Evolutionary conservation across 2,888 invertebrate species (phyloP).

Genomic region (Drosophila suboccidentalis): DNA sequence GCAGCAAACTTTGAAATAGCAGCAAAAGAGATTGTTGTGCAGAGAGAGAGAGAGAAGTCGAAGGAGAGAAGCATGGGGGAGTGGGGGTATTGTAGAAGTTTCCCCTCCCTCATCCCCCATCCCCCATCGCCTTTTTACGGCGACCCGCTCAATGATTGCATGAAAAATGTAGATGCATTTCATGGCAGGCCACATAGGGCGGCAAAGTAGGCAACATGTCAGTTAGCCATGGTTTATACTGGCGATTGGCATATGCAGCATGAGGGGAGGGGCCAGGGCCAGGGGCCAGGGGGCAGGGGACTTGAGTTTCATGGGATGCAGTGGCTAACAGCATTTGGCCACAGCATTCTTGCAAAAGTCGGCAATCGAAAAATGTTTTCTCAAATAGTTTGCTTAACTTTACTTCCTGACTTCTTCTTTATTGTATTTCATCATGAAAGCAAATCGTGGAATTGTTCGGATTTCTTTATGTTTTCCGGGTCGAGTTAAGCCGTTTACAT

Average conservation of each 20-base stretch:
- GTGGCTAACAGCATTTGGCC: conserved; percentile 3
- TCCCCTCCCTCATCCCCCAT: neutral
- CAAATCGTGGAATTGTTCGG: neutral
- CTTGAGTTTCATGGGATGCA: neutral
- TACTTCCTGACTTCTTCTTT: neutral
- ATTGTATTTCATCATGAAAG: neutral
- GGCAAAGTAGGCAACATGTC: conserved; percentile 14
- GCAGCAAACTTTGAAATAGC: conserved; percentile 18
- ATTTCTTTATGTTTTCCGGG: neutral
- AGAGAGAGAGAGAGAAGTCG: neutral
- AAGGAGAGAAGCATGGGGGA: neutral
- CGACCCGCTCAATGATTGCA: conserved; percentile 48
- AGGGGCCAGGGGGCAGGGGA: neutral
- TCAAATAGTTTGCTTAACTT: neutral
- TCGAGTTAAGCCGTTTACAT: neutral
- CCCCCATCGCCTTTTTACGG: neutral
- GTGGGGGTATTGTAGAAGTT: neutral
- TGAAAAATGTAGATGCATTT: conserved; percentile 60
- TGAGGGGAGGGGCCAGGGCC: neutral
- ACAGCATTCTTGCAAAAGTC: conserved; percentile 2
- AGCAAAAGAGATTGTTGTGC: conserved; percentile 4
- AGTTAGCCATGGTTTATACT: conserved; percentile 15
- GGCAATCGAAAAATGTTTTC: neutral
- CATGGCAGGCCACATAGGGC: conserved; percentile 42
- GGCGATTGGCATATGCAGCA: neutral